Conservation (phyloP, 2,113 vertebrate species). For the Cottus gobio region DNA sequence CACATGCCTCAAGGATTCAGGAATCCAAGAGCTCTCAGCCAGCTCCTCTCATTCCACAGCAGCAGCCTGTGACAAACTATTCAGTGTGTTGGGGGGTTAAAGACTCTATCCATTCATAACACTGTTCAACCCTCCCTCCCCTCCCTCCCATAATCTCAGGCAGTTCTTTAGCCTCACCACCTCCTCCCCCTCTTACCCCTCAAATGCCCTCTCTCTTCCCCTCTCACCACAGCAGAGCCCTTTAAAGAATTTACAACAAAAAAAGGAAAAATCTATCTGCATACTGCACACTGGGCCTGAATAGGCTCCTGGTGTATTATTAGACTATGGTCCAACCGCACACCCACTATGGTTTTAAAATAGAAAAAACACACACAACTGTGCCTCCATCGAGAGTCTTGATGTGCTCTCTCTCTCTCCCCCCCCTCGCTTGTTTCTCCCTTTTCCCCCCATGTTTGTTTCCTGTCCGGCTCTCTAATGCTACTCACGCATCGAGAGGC, state of each 20-base stretch:
- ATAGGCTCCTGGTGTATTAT: constrained; percentile 76
- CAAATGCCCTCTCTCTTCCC: constrained; percentile 65
- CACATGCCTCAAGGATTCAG: constrained; percentile 83
- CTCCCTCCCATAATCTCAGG: constrained; percentile 66
- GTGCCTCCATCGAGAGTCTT: constrained; percentile 49
- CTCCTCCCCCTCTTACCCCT: constrained; percentile 60
- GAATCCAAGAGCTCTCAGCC: constrained; percentile 79
- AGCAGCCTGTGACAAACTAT: constrained; percentile 81
- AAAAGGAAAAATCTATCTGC: constrained; percentile 41
- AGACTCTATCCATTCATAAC: constrained; percentile 84
- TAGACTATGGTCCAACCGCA: constrained; percentile 68
- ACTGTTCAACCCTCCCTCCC: constrained; percentile 59
- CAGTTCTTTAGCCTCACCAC: constrained; percentile 58
- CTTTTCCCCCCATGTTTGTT: constrained; percentile 54
- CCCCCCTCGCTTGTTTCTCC: constrained; percentile 23
- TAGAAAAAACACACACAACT: constrained; percentile 44
- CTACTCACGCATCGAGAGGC: constrained; percentile 79
- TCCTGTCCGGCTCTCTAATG: constrained; percentile 57
- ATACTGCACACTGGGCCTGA: constrained; percentile 55
- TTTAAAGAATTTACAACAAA: no score
- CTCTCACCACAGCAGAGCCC: constrained; percentile 49
- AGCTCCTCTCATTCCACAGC: constrained; percentile 76
- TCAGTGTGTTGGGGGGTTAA: constrained; percentile 80
- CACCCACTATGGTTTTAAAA: constrained; percentile 64
- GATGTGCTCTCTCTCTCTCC: constrained; percentile 51